Percentiles rank a stretch among this genome's conserved stretches.
phyloP scores from a whole-genome alignment of 2,113 vertebrate species.

The Oreochromis aureus region DNA sequence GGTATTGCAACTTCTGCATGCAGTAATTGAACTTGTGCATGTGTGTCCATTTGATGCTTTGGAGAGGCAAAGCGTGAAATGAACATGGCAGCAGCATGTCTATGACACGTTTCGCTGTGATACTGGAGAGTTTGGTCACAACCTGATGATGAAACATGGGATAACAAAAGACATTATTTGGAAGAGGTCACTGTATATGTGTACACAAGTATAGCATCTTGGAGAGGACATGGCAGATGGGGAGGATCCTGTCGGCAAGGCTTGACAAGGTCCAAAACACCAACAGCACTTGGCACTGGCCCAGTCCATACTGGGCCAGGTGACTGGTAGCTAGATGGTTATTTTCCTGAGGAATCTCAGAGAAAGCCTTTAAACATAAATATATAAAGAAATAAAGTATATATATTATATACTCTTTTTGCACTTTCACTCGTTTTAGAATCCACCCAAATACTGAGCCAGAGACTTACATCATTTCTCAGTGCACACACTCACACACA shows the following conservation, averaged over 20 bases:
- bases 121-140: background rate
- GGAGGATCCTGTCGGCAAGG: fast-evolving
- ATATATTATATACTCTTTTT: background rate
- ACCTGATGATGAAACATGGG: background rate
- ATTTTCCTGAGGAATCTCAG: background rate
- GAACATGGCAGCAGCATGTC: fast-evolving
- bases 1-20: background rate
- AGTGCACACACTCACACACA: background rate
- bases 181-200: background rate
- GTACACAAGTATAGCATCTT: background rate
- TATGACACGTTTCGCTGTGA: background rate
- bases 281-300: background rate
- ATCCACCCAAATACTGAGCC: background rate
- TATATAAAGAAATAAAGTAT: background rate
- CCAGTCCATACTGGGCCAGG: background rate
- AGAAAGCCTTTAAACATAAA: background rate
- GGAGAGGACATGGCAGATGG: background rate
- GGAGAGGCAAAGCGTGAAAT: background rate
- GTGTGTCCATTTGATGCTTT: background rate
- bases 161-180: background rate
- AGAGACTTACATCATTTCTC: background rate
- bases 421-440: background rate
- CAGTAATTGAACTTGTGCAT: background rate
- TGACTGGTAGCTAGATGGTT: fast-evolving
- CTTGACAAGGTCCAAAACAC: background rate